Conservation (phyloP, 2,888 invertebrate genomes). For the Apodemia duryi region DNA sequence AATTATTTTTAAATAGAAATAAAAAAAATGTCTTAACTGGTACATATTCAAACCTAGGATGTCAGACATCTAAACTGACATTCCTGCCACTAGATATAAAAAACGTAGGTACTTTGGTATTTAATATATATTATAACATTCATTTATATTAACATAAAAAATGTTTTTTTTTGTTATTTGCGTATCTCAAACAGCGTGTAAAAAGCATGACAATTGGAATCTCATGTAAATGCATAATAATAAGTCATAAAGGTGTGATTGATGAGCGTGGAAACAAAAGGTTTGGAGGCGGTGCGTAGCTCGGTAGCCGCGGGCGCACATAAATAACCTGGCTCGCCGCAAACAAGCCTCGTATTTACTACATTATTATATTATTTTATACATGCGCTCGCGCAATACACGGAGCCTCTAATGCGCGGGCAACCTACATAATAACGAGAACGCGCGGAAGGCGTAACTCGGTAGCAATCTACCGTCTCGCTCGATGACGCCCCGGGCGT, state of each 20-base stretch:
- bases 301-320: slow-evolving; percentile 62
- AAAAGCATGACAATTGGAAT: slow-evolving; percentile 12
- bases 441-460: slow-evolving; percentile 78
- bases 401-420: slow-evolving; percentile 70
- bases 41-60: no score
- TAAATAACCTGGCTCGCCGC: slow-evolving; percentile 66
- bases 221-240: slow-evolving; percentile 14
- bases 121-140: no score
- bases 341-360: slow-evolving; percentile 65
- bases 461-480: slow-evolving; percentile 69
- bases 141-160: no score
- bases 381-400: slow-evolving; percentile 64
- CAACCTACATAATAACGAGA: slow-evolving; percentile 76
- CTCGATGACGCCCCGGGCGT: slow-evolving; percentile 68
- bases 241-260: slow-evolving; percentile 28
- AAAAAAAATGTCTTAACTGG: no score
- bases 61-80: no score
- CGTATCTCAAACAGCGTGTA: neutral
- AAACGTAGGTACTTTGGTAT: no score
- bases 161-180: neutral
- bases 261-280: slow-evolving; percentile 36
- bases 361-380: slow-evolving; percentile 67
- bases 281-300: slow-evolving; percentile 60
- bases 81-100: no score
- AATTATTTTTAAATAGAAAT: no score